Conservation (phyloP, 2,113 vertebrate species). For the Pycnonotus jocosus region DNA sequence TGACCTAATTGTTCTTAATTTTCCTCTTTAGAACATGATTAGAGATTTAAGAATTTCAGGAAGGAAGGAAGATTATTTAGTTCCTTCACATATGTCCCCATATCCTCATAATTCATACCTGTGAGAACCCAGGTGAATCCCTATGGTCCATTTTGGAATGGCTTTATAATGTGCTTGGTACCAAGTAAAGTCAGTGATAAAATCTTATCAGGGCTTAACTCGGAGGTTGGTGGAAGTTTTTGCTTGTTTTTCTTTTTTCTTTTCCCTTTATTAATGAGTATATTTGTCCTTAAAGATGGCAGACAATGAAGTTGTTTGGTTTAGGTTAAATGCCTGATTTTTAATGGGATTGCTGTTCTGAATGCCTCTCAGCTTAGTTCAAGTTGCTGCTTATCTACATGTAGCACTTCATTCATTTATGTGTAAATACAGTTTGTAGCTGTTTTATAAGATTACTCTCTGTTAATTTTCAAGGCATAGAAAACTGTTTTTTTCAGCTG, state of each 20-base stretch:
- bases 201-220: neutral
- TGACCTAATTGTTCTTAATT: neutral
- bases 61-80: neutral
- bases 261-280: neutral
- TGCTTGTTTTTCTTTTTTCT: neutral
- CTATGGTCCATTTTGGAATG: neutral
- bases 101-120: neutral
- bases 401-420: neutral
- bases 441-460: neutral
- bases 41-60: neutral
- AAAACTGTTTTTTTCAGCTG: neutral
- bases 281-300: neutral
- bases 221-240: accelerated
- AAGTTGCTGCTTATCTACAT: neutral
- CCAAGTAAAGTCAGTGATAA: neutral
- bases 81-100: accelerated
- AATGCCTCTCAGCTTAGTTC: neutral
- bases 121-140: neutral
- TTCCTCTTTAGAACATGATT: neutral
- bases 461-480: neutral
- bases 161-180: neutral
- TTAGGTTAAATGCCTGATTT: neutral
- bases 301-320: neutral
- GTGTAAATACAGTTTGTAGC: neutral
- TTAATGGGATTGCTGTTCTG: neutral